Evolutionary conservation across 53 echinoderm and acorn worm genomes (phyloP).

Genomic region (Zoroaster sp.): DNA sequence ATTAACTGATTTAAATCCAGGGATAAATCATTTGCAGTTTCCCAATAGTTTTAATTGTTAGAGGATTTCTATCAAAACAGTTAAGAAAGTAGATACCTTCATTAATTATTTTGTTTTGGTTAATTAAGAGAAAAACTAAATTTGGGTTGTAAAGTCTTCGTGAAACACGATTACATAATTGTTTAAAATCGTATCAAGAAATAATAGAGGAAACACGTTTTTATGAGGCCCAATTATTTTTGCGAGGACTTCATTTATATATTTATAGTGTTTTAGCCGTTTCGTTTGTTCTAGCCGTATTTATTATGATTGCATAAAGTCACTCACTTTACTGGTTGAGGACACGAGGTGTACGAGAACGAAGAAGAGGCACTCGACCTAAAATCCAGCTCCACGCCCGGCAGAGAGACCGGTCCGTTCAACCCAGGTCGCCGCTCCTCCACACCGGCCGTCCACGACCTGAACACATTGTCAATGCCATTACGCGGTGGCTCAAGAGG

Average conservation of each 20-base stretch:
- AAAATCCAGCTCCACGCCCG: conserved; percentile 1
- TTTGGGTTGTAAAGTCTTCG: neutral
- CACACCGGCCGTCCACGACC: conserved; percentile 14
- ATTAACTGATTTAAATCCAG: no score
- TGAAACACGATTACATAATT: neutral
- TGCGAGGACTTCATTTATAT: neutral
- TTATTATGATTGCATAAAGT: neutral
- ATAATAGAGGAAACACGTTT: neutral
- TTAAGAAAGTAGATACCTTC: no score
- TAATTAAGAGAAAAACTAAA: no score
- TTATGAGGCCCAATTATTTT: no score
- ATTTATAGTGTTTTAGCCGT: neutral
- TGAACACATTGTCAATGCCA: conserved; percentile 23
- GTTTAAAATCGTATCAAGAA: neutral
- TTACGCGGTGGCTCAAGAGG: conserved; percentile 6
- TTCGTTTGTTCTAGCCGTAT: neutral
- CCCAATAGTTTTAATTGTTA: no score
- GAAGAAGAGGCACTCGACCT: neutral
- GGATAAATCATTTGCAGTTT: no score
- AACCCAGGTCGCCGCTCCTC: conserved; percentile 3
- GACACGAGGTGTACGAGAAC: conserved; percentile 9
- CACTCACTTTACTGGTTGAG: conserved; percentile 49
- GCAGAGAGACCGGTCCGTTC: neutral
- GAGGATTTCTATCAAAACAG: no score
- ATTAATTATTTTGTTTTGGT: no score